Conservation (phyloP, 2,113 vertebrate species). For the Petromus typicus region DNA sequence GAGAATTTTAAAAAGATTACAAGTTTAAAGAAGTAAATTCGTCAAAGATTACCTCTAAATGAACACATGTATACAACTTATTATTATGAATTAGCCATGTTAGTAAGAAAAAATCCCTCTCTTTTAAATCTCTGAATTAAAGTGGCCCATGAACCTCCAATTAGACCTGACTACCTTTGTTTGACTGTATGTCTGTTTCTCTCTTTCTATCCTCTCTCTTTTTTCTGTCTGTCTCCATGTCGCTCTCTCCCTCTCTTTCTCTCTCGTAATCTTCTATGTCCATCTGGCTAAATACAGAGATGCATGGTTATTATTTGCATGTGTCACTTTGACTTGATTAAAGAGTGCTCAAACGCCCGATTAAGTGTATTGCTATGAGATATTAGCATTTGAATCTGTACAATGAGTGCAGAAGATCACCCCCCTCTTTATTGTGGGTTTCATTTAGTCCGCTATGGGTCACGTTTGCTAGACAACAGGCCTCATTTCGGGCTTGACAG, state of each 20-base stretch:
- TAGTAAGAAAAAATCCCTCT: background rate
- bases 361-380: background rate
- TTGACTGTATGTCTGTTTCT: background rate
- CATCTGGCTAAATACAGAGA: too few relatives aligned
- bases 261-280: too few relatives aligned
- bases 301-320: background rate
- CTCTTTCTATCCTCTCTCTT: background rate
- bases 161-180: background rate
- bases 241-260: background rate
- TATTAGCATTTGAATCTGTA: background rate
- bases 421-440: background rate
- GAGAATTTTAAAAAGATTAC: background rate
- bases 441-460: background rate
- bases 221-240: too few relatives aligned
- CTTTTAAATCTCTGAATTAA: background rate
- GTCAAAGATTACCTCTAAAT: background rate
- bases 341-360: too few relatives aligned
- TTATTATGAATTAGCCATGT: background rate
- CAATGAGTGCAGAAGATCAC: background rate
- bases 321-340: background rate
- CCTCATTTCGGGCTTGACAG: background rate
- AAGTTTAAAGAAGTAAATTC: background rate
- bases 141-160: fast-evolving
- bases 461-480: background rate
- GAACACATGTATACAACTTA: background rate